phyloP scores from a whole-genome alignment of 2,113 vertebrate species.

The Ifrita kowaldi region DNA sequence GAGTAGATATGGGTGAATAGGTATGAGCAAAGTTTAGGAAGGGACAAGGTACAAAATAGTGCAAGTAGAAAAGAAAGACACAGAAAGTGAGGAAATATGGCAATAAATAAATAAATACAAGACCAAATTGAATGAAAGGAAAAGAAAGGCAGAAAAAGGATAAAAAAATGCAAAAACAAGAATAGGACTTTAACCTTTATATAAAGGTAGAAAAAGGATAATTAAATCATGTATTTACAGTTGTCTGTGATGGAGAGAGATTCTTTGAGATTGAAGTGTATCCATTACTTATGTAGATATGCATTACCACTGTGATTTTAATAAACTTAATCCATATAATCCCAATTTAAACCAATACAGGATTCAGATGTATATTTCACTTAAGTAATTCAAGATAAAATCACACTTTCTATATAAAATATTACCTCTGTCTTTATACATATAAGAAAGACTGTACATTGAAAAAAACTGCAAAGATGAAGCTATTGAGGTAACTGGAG shows the following conservation, averaged over 20 bases:
- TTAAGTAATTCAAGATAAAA: neutral
- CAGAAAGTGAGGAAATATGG: neutral
- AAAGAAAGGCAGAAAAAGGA: neutral
- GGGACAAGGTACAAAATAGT: neutral
- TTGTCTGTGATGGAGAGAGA: neutral
- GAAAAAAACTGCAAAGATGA: neutral
- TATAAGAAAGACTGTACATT: neutral
- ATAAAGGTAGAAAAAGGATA: neutral
- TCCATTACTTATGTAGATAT: neutral
- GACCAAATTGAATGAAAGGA: fast-evolving
- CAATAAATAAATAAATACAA: neutral
- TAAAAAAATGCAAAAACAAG: neutral
- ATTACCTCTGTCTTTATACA: neutral
- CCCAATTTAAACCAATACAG: neutral
- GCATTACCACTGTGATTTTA: neutral
- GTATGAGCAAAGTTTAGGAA: neutral
- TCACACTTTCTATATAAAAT: neutral
- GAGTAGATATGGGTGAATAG: neutral
- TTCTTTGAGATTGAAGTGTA: neutral
- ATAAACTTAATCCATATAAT: neutral
- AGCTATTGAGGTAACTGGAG: neutral
- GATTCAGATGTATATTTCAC: neutral
- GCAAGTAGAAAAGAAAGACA: neutral
- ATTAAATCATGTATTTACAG: neutral
- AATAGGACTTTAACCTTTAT: neutral